Percentiles rank a stretch among this genome's conserved stretches.
phyloP scores from a whole-genome alignment of 1,140 invertebrate genomes.

The Drosophila malerkotliana region DNA sequence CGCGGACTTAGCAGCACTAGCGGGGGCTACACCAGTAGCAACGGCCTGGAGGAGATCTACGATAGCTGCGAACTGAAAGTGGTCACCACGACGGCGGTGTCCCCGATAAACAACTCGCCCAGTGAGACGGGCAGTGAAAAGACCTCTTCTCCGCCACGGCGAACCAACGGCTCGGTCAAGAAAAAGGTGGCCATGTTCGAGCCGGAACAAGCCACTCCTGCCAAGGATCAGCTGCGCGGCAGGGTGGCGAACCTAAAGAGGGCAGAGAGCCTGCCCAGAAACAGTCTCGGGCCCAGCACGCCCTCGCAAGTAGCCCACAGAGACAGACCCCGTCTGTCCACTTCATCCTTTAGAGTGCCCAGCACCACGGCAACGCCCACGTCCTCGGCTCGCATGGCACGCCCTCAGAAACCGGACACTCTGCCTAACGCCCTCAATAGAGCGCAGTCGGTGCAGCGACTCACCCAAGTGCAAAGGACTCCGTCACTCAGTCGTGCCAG shows the following conservation, averaged over 20 bases:
- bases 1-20: slow-evolving; percentile 86
- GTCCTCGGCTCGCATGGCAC: slow-evolving; percentile 83
- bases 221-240: slow-evolving; percentile 54
- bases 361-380: slow-evolving; percentile 64
- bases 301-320: slow-evolving; percentile 7
- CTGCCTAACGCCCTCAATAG: slow-evolving; percentile 78
- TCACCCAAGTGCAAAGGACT: slow-evolving; percentile 86
- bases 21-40: slow-evolving; percentile 87
- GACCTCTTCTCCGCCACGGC: slow-evolving; percentile 60
- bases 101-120: slow-evolving; percentile 84
- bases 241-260: slow-evolving; percentile 75
- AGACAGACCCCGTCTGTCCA: slow-evolving; percentile 49
- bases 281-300: slow-evolving; percentile 78
- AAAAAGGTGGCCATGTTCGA: slow-evolving; percentile 82
- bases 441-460: slow-evolving; percentile 84
- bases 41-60: slow-evolving; percentile 85
- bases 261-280: slow-evolving; percentile 85
- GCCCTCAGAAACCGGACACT: slow-evolving; percentile 85
- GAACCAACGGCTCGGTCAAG: slow-evolving; percentile 55
- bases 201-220: slow-evolving; percentile 35
- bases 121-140: slow-evolving; percentile 89
- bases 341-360: slow-evolving; percentile 62
- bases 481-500: slow-evolving; percentile 86
- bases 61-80: slow-evolving; percentile 89
- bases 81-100: not conserved